A percentile compares a stretch with the other conserved stretches of the same genome.
Evolutionary conservation across 2,113 vertebrate species (phyloP).

Genomic region (Solea solea): DNA sequence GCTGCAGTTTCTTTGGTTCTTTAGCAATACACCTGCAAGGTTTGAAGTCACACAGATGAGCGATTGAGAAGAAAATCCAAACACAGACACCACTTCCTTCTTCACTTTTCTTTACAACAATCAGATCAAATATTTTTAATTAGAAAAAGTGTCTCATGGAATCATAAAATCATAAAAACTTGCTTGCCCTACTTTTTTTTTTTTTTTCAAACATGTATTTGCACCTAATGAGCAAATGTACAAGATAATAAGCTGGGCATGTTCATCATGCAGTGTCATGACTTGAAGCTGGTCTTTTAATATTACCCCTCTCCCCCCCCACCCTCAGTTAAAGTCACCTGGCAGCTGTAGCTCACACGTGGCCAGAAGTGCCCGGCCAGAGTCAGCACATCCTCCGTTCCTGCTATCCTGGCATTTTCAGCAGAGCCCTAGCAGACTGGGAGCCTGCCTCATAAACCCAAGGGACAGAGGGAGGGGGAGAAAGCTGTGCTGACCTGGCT

Average conservation of each 20-base stretch:
- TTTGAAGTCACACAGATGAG: background rate
- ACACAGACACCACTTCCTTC: background rate
- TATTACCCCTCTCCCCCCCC: slow-evolving; percentile 54
- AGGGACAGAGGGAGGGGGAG: slow-evolving; percentile 50
- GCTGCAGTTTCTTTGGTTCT: background rate
- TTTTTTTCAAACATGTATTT: background rate
- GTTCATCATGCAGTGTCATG: slow-evolving; percentile 38
- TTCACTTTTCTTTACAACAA: too few species aligned
- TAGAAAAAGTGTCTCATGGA: too few species aligned
- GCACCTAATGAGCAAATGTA: background rate
- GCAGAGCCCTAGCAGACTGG: slow-evolving; percentile 79
- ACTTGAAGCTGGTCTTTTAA: slow-evolving; percentile 59
- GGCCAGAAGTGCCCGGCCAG: slow-evolving; percentile 73
- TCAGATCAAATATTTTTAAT: too few species aligned
- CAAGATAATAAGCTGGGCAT: background rate
- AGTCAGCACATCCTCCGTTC: slow-evolving; percentile 84
- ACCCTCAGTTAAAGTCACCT: slow-evolving; percentile 78
- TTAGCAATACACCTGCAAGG: background rate
- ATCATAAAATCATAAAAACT: background rate
- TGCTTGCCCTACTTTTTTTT: background rate
- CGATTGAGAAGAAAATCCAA: background rate
- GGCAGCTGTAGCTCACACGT: slow-evolving; percentile 84
- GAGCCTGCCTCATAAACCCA: slow-evolving; percentile 76
- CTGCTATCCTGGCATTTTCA: slow-evolving; percentile 83
- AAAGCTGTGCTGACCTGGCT: slow-evolving; percentile 74